Evolutionary conservation across 2,888 invertebrate genomes (phyloP).

Genomic region (Phlogophora meticulosa): DNA sequence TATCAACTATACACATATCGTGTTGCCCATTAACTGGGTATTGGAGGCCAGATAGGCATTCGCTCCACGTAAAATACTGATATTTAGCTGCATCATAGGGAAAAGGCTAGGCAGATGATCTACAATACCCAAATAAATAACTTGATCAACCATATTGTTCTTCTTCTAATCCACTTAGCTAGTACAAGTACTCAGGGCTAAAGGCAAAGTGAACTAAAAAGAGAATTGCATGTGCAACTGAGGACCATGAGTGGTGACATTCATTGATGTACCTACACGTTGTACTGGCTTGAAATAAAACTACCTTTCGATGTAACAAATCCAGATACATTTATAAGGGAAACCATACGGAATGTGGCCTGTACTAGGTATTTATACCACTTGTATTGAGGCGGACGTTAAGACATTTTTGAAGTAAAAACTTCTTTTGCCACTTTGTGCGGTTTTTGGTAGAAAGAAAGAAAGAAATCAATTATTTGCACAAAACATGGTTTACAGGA

Average conservation of each 20-base stretch:
- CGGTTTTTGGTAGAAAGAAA: too few species aligned
- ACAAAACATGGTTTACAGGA: too few species aligned
- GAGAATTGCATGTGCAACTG: constrained; percentile 27
- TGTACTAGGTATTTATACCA: background rate
- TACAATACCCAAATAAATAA: constrained; percentile 26
- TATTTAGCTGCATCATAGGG: too few species aligned
- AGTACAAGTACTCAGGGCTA: background rate
- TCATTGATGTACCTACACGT: constrained; percentile 53
- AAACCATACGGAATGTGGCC: background rate
- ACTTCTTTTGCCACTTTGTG: too few species aligned
- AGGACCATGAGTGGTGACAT: constrained; percentile 48
- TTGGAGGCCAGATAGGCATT: too few species aligned
- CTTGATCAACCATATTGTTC: constrained; percentile 23
- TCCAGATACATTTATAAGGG: constrained; percentile 39
- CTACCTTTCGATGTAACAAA: constrained; percentile 35
- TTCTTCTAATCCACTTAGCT: too few species aligned
- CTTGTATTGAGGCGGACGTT: background rate
- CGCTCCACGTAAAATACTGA: too few species aligned
- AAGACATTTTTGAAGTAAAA: background rate
- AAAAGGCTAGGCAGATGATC: too few species aligned
- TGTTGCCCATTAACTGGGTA: too few species aligned
- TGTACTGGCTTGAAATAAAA: constrained; percentile 51
- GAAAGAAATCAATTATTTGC: too few species aligned
- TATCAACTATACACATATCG: too few species aligned
- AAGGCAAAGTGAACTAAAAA: constrained; percentile 50